Evolutionary conservation across 2,113 vertebrate species (phyloP).

Genomic region (Australoheros scitulus): DNA sequence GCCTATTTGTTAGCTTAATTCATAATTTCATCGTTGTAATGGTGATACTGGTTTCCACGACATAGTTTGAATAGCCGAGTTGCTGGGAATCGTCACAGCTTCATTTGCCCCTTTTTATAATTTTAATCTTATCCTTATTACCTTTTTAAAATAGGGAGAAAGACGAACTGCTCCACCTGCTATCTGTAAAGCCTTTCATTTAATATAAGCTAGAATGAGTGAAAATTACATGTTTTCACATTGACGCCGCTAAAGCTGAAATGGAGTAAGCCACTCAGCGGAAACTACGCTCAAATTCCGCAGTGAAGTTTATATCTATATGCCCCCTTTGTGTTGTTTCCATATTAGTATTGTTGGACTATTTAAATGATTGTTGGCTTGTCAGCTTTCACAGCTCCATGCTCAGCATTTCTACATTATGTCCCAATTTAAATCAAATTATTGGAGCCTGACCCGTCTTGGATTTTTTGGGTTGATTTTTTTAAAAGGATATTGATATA

Average conservation of each 20-base stretch:
- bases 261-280: not conserved
- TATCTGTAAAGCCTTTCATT: not conserved
- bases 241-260: not conserved
- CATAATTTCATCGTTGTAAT: not conserved
- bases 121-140: not conserved
- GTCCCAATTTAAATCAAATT: not conserved
- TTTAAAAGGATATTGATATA: not conserved
- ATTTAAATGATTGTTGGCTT: not conserved
- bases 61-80: not conserved
- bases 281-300: not conserved
- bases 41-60: not conserved
- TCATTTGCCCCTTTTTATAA: not conserved
- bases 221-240: not conserved
- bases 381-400: not conserved
- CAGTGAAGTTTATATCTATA: not conserved
- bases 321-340: not conserved
- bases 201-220: not conserved
- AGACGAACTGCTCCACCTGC: not conserved
- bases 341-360: not conserved
- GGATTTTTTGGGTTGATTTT: not conserved
- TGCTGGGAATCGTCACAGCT: not conserved
- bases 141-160: too few relatives aligned
- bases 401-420: not conserved
- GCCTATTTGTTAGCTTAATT: slow-evolving; percentile 18
- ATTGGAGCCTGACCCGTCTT: not conserved